Percentiles rank a stretch among this genome's conserved stretches.
These are phyloP conservation scores for Erpetoichthys calabaricus DNA, from an alignment of 2,797 vertebrate genomes.

Conservation along the genomic window DNA sequence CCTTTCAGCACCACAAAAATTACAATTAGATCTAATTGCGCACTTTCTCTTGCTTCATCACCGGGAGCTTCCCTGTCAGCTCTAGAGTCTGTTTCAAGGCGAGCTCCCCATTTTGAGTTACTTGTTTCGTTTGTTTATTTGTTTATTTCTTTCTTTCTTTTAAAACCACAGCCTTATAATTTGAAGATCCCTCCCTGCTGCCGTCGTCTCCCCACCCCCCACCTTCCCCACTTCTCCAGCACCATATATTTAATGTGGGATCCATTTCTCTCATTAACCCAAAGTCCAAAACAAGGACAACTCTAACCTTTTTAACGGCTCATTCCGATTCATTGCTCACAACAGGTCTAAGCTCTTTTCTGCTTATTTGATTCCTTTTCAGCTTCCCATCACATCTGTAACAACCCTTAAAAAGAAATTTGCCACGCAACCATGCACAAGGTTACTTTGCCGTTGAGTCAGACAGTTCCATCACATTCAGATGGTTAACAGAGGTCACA, in stretches of 20 bases:
- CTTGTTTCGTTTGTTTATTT: slow-evolving; percentile 35
- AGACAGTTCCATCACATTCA: slow-evolving; percentile 67
- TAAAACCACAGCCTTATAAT: slow-evolving; percentile 56
- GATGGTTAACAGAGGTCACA: slow-evolving; percentile 72
- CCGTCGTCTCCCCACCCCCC: slow-evolving; percentile 38
- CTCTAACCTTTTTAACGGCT: slow-evolving; percentile 65
- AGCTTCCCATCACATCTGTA: slow-evolving; percentile 74
- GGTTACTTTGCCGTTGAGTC: slow-evolving; percentile 61
- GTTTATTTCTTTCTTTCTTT: slow-evolving; percentile 60
- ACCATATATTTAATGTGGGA: slow-evolving; percentile 56
- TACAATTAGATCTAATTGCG: slow-evolving; percentile 57
- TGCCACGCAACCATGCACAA: slow-evolving; percentile 66
- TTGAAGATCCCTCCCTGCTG: slow-evolving; percentile 51
- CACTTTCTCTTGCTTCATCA: slow-evolving; percentile 43
- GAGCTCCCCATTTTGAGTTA: slow-evolving; percentile 53
- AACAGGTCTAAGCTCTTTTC: slow-evolving; percentile 68
- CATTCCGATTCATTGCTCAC: slow-evolving; percentile 72
- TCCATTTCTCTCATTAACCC: slow-evolving; percentile 59
- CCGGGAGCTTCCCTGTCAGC: slow-evolving; percentile 62
- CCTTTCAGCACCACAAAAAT: slow-evolving; percentile 62
- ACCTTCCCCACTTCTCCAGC: slow-evolving; percentile 19
- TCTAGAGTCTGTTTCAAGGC: slow-evolving; percentile 60
- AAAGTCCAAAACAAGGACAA: slow-evolving; percentile 62
- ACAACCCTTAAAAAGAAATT: slow-evolving; percentile 62
- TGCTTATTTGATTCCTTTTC: slow-evolving; percentile 68